These are phyloP conservation scores for Agrotis segetum DNA, from an alignment of 2,888 invertebrate species.

Conservation along the genomic window DNA sequence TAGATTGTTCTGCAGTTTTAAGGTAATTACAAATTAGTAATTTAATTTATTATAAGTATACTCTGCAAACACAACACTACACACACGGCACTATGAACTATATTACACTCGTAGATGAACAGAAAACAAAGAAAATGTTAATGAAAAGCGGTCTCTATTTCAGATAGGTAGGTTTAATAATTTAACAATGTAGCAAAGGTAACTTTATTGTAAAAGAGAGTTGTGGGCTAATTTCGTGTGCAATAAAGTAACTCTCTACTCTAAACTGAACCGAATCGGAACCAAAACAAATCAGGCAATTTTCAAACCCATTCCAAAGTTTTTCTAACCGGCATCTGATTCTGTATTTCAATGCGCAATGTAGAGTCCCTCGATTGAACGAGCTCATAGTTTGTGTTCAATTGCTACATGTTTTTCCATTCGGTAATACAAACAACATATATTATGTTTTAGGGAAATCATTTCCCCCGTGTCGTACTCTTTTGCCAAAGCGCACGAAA, in stretches of 20 bases:
- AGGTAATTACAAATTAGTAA: too few relatives aligned
- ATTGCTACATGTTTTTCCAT: conserved; percentile 49
- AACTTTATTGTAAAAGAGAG: not conserved
- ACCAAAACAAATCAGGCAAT: conserved; percentile 6
- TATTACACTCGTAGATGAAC: too few relatives aligned
- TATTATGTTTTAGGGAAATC: conserved; percentile 27
- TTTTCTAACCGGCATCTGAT: conserved; percentile 12
- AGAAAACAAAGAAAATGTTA: too few relatives aligned
- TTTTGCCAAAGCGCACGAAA: conserved; percentile 26
- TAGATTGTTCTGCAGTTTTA: too few relatives aligned
- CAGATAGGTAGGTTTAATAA: too few relatives aligned
- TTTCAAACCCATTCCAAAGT: conserved; percentile 18
- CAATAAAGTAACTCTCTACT: not conserved
- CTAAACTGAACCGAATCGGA: not conserved
- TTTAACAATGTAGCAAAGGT: too few relatives aligned
- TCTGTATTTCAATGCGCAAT: conserved; percentile 21
- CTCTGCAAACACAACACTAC: too few relatives aligned
- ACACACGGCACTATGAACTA: too few relatives aligned
- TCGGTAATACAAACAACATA: conserved; percentile 51
- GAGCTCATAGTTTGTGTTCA: conserved; percentile 37
- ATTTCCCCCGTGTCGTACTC: conserved; percentile 16
- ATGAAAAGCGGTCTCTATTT: too few relatives aligned
- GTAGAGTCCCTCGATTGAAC: conserved; percentile 35
- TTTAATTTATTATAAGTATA: too few relatives aligned
- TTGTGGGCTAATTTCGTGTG: not conserved